Conservation (phyloP, 2,888 invertebrate genomes). For the Amiota mariae region DNA sequence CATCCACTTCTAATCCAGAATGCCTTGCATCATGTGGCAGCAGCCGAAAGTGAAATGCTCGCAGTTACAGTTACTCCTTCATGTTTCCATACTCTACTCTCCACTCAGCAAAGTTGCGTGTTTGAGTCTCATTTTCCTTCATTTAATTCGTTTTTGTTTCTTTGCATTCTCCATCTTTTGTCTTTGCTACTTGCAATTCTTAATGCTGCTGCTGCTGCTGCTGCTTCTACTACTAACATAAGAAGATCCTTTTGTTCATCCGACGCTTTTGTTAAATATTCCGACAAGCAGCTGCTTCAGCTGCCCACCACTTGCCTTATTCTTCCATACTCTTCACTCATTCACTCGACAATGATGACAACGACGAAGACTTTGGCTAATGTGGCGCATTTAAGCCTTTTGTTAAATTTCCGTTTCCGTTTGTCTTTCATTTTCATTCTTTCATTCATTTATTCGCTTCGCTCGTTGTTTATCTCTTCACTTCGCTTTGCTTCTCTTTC, state of each 20-base stretch:
- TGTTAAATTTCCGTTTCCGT: constrained; percentile 54
- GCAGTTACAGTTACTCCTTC: not conserved
- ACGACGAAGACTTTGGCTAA: constrained; percentile 11
- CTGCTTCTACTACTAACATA: not conserved
- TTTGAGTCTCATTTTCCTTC: constrained; percentile 48
- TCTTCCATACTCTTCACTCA: constrained; percentile 5
- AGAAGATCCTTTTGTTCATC: not conserved
- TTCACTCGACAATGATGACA: not conserved
- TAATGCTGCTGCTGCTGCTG: not conserved
- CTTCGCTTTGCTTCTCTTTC: not conserved
- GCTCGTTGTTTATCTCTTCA: constrained; percentile 31
- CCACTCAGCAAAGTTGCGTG: not conserved
- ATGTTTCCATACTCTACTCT: not conserved
- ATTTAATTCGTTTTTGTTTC: not conserved
- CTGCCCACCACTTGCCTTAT: constrained; percentile 4
- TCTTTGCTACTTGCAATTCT: not conserved
- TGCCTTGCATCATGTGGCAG: constrained; percentile 5
- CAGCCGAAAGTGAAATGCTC: not conserved
- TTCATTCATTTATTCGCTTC: not conserved
- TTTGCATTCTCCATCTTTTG: not conserved
- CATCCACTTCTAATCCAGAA: not conserved
- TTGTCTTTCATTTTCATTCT: constrained; percentile 41
- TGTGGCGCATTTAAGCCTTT: constrained; percentile 36
- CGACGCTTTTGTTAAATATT: constrained; percentile 14
- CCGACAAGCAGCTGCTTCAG: constrained; percentile 3